These are phyloP conservation scores for Silurus lanzhouensis DNA, from an alignment of 2,797 vertebrate species.

Conservation along the genomic window DNA sequence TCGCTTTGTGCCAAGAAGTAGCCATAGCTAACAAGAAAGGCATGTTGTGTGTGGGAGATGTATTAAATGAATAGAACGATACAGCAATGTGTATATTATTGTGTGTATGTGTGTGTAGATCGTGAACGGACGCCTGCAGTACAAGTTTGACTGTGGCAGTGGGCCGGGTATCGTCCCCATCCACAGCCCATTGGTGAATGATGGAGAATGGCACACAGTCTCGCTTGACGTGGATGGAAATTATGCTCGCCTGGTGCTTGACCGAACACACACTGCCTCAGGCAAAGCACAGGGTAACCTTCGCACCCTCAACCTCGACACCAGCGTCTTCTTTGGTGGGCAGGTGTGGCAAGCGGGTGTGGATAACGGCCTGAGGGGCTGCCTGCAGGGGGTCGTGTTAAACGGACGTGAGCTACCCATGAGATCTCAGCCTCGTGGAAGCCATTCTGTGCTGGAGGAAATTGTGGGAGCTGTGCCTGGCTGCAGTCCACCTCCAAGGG, in stretches of 20 bases:
- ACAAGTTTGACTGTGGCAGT: constrained; percentile 97
- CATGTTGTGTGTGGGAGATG: background rate
- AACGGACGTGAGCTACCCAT: constrained; percentile 94
- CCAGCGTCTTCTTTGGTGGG: constrained; percentile 89
- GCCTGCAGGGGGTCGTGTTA: constrained; percentile 87
- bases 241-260: constrained; percentile 89
- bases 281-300: constrained; percentile 92
- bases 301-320: constrained; percentile 92
- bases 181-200: constrained; percentile 92
- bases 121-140: constrained; percentile 91
- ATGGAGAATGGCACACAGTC: constrained; percentile 94
- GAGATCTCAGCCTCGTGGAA: constrained; percentile 76
- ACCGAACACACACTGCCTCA: constrained; percentile 91
- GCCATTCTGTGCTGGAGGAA: constrained; percentile 87
- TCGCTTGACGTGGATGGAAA: constrained; percentile 95
- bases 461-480: constrained; percentile 85
- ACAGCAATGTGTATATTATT: constrained; percentile 9
- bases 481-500: constrained; percentile 75
- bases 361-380: constrained; percentile 88
- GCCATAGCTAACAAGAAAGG: background rate
- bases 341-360: constrained; percentile 78
- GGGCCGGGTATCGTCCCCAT: constrained; percentile 93
- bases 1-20: background rate
- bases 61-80: background rate
- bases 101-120: constrained; percentile 74